A percentile compares a stretch with the other conserved stretches of the same genome.
These are phyloP conservation scores for Ficedula albicollis DNA, from an alignment of 2,797 vertebrate species.

Conservation along the genomic window DNA sequence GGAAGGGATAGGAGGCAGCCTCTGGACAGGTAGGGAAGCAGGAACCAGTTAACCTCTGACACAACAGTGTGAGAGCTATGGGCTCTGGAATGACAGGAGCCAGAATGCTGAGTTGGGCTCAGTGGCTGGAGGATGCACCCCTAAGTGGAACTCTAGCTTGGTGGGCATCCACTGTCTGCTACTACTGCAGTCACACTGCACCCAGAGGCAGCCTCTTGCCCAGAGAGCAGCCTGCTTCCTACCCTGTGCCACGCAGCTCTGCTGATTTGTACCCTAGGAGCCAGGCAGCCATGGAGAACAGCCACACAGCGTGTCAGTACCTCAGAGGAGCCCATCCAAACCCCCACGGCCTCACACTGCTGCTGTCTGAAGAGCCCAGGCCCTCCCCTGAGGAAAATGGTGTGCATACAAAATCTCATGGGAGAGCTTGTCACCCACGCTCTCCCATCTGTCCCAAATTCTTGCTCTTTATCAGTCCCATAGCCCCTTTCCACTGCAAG, in stretches of 20 bases:
- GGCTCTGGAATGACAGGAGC: neutral
- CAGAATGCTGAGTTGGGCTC: neutral
- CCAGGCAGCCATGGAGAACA: neutral
- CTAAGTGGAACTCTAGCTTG: neutral
- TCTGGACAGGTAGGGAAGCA: neutral
- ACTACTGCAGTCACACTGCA: neutral
- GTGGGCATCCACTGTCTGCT: neutral
- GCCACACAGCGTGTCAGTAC: neutral
- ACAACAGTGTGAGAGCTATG: neutral
- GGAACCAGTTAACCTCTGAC: neutral
- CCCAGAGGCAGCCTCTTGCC: neutral
- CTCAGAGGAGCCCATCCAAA: neutral
- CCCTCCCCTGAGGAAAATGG: neutral
- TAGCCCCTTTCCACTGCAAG: neutral
- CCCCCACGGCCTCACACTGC: fast-evolving
- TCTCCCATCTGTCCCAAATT: neutral
- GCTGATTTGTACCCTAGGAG: neutral
- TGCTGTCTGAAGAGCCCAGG: neutral
- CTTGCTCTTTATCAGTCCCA: neutral
- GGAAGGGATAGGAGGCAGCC: neutral
- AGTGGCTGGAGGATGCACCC: neutral
- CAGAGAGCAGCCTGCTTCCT: neutral
- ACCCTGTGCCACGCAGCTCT: fast-evolving
- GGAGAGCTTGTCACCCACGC: neutral
- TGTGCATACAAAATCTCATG: neutral